A percentile compares a stretch with the other conserved stretches of the same genome.
Conservation (phyloP, 2,113 vertebrate species). For the Oryzias celebensis region DNA sequence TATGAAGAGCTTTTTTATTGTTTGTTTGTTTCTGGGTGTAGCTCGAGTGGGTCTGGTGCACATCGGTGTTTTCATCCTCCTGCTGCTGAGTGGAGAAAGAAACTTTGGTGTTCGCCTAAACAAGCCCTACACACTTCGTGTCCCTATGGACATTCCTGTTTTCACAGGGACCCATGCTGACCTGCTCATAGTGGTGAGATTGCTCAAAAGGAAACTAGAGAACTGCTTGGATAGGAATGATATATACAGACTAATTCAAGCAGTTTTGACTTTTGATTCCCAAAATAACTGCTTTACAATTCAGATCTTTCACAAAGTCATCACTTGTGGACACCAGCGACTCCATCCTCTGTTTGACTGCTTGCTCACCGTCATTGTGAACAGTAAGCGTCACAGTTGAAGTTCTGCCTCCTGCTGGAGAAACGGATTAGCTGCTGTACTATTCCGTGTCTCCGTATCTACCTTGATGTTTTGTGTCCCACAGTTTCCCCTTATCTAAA, state of each 20-base stretch:
- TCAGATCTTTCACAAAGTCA: slow-evolving; percentile 97
- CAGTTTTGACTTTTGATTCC: not conserved
- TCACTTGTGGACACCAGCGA: slow-evolving; percentile 93
- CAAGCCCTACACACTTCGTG: slow-evolving; percentile 90
- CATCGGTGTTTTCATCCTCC: slow-evolving; percentile 94
- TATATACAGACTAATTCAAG: too few species aligned
- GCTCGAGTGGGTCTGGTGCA: slow-evolving; percentile 95
- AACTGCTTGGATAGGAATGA: too few species aligned
- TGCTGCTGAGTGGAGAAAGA: slow-evolving; percentile 95
- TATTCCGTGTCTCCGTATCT: fast-evolving
- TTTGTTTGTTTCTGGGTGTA: slow-evolving; percentile 36
- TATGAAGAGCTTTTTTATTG: not conserved
- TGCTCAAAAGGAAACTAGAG: not conserved
- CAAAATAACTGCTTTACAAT: not conserved
- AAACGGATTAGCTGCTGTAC: not conserved
- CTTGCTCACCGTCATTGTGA: slow-evolving; percentile 94
- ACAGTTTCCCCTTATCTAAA: slow-evolving; percentile 97
- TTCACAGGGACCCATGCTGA: slow-evolving; percentile 97
- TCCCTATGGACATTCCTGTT: slow-evolving; percentile 96
- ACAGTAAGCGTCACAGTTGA: slow-evolving; percentile 77
- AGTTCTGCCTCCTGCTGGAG: slow-evolving; percentile 32
- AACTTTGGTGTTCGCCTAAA: slow-evolving; percentile 98
- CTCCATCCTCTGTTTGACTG: slow-evolving; percentile 96
- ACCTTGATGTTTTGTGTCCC: too few species aligned
- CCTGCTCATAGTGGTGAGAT: slow-evolving; percentile 90